phyloP scores from a whole-genome alignment of 2,797 vertebrate genomes.

The Karalla daura region DNA sequence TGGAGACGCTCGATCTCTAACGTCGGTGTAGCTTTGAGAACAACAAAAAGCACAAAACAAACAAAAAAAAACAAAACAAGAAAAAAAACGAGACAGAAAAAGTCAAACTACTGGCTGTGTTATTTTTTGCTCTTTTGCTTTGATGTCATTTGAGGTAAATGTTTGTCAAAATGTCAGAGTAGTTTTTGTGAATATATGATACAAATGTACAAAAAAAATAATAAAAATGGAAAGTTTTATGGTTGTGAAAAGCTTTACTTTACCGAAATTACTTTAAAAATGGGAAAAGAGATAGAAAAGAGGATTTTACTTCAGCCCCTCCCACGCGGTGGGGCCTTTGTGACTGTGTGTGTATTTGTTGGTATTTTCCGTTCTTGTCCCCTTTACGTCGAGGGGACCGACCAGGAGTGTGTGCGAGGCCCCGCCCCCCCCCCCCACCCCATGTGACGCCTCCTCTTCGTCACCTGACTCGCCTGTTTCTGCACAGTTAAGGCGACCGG shows the following conservation, averaged over 20 bases:
- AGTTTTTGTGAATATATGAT: slow-evolving; percentile 84
- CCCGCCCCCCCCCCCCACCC: too few species aligned
- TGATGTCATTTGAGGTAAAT: slow-evolving; percentile 85
- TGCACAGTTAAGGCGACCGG: slow-evolving; percentile 35
- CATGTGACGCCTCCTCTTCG: slow-evolving; percentile 39
- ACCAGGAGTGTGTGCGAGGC: slow-evolving; percentile 62
- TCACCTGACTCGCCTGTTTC: slow-evolving; percentile 33
- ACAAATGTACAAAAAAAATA: slow-evolving; percentile 80
- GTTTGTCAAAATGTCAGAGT: slow-evolving; percentile 86
- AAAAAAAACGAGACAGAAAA: slow-evolving; percentile 59
- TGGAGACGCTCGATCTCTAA: slow-evolving; percentile 52
- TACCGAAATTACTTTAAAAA: slow-evolving; percentile 75
- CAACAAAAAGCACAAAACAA: slow-evolving; percentile 80
- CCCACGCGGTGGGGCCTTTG: slow-evolving; percentile 70
- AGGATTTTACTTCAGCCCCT: slow-evolving; percentile 57
- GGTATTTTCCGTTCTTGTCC: slow-evolving; percentile 68
- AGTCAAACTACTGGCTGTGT: slow-evolving; percentile 69
- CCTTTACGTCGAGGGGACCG: slow-evolving; percentile 51
- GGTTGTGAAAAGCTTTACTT: slow-evolving; percentile 86
- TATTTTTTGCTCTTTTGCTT: slow-evolving; percentile 76
- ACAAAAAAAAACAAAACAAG: slow-evolving; percentile 58
- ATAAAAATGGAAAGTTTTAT: slow-evolving; percentile 71
- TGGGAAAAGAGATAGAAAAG: slow-evolving; percentile 69
- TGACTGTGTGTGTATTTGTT: slow-evolving; percentile 75
- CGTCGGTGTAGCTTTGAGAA: slow-evolving; percentile 69